Evolutionary conservation across 2,113 vertebrate species (phyloP), one percentile per base, ranked within the genome.

Genomic region (Perca flavescens): DNA sequence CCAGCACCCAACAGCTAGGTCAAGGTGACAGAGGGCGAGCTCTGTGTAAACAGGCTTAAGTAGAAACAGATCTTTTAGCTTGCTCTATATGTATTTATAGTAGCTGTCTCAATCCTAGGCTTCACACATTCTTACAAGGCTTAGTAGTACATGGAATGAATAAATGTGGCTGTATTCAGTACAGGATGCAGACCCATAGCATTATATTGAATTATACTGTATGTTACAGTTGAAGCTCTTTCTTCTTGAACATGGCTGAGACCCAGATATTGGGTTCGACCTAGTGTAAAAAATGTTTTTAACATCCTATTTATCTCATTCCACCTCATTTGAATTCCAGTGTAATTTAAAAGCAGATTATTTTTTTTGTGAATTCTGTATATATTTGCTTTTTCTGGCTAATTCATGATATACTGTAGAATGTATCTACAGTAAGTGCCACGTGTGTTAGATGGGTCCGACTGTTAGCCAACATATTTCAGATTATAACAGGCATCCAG

Each of bases 401-500:
- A 21, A 36, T 66, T 19, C 21, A 15, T 65, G 13, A 53, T 36
- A 10, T 16, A 6, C 8, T n/a, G 25, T 68, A 62, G 34, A 43
- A 43, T 11, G 40, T 43, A 2, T 43, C 10, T 43, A 43, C 40
- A 43, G 28, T 19, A 34, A 47, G 17, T 5, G 74, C 17, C 53
- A 77, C 10, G 16, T 63, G 22, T 68, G 72, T 62, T 43, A 28
- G 28, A 49, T 56, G 70, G 64, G 69, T 87, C 40, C 22, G 14
- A 66, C 61, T 76, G 43, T 65, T 31, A 65, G 71, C 22, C 25
- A 60, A 3, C 49, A 77, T 66, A 84, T 80, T 85, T 36, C 43
- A 57, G 86, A 50, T 84, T n/a, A 74, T 61, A 31, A 65, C 69
- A 66, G 84, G 46, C 77, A 89, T 87, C 69, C 68, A 62, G 60